Conservation (phyloP, 2,888 invertebrate genomes). For the Eupithecia exiguata region DNA sequence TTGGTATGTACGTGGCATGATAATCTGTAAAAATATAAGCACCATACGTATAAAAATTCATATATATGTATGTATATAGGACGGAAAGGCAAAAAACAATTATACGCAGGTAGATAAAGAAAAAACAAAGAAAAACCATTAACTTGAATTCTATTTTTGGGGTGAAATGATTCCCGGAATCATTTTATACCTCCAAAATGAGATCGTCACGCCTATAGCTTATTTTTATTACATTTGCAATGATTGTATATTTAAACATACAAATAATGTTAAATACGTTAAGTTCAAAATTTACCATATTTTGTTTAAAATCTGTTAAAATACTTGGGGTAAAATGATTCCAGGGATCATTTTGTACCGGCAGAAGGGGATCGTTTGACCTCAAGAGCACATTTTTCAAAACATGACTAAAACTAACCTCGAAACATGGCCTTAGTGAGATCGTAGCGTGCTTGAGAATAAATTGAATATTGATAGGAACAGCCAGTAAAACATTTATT, state of each 20-base stretch:
- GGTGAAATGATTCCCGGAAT: no score
- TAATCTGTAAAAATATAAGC: slow-evolving; percentile 13
- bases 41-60: slow-evolving; percentile 11
- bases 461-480: background rate
- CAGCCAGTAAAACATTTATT: slow-evolving; percentile 11
- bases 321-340: background rate
- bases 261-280: slow-evolving; percentile 15
- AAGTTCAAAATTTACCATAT: slow-evolving; percentile 12
- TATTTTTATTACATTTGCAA: no score
- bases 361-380: slow-evolving; percentile 14
- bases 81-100: no score
- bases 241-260: slow-evolving; percentile 8
- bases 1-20: slow-evolving; percentile 12
- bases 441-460: background rate
- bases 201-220: no score
- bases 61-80: slow-evolving; percentile 9
- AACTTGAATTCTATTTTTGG: no score
- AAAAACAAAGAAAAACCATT: no score
- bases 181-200: no score
- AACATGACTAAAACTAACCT: slow-evolving; percentile 11
- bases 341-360: slow-evolving; percentile 21
- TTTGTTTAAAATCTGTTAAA: slow-evolving; percentile 15
- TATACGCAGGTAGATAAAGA: no score
- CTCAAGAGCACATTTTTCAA: slow-evolving; percentile 12
- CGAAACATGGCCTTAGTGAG: slow-evolving; percentile 13